phyloP scores from a whole-genome alignment of 2,797 vertebrate species.

The Pteronotus mesoamericanus region DNA sequence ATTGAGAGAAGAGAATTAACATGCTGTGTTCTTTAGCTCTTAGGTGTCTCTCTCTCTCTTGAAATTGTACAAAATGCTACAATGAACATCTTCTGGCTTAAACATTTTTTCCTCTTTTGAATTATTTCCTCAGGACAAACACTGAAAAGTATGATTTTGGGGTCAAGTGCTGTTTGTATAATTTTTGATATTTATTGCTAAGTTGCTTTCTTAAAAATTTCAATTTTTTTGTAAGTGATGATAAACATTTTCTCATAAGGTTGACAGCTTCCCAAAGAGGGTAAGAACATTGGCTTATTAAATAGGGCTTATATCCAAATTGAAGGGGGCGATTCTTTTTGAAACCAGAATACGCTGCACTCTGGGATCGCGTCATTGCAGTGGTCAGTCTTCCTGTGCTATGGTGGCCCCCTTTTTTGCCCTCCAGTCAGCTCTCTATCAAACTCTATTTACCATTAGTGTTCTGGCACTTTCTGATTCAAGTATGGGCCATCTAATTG shows the following conservation, averaged over 20 bases:
- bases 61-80: neutral
- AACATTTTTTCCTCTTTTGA: neutral
- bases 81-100: neutral
- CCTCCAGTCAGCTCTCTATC: neutral
- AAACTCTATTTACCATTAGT: neutral
- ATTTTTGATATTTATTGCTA: neutral
- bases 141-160: neutral
- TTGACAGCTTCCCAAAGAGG: neutral
- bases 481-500: neutral
- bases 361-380: neutral
- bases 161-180: neutral
- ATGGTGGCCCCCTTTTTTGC: no score
- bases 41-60: neutral
- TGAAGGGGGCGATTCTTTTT: neutral
- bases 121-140: constrained; percentile 1
- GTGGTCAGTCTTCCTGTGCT: neutral
- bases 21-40: neutral
- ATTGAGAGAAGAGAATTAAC: neutral
- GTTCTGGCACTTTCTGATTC: neutral
- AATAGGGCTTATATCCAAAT: neutral
- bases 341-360: neutral
- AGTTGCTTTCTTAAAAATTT: neutral
- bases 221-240: neutral
- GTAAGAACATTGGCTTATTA: neutral
- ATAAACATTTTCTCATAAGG: neutral